phyloP scores from a whole-genome alignment of 2,797 vertebrate genomes.

The Streptopelia turtur region DNA sequence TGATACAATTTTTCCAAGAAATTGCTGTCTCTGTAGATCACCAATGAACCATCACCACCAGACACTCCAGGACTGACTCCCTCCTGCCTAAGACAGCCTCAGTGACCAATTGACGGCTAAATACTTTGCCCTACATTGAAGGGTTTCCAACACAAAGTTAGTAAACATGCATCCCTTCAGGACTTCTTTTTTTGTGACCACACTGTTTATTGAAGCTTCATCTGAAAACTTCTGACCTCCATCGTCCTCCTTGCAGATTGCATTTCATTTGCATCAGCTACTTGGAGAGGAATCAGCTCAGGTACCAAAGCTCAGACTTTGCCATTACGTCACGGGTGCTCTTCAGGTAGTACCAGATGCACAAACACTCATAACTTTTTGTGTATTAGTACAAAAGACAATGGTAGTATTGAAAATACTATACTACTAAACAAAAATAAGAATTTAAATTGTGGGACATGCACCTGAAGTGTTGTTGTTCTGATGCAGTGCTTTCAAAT shows the following conservation, averaged over 20 bases:
- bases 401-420: neutral
- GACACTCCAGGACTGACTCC: neutral
- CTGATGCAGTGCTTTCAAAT: neutral
- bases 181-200: neutral
- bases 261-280: neutral
- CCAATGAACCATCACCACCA: neutral
- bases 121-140: neutral
- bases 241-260: neutral
- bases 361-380: neutral
- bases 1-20: neutral
- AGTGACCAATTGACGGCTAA: neutral
- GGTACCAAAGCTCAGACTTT: neutral
- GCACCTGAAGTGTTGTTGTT: neutral
- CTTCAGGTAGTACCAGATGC: neutral
- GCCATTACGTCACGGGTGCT: neutral
- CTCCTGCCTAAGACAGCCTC: neutral
- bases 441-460: neutral
- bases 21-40: neutral
- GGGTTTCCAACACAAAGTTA: neutral
- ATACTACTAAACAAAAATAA: neutral
- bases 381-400: neutral
- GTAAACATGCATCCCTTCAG: neutral
- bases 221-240: neutral
- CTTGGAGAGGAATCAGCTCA: neutral
- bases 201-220: neutral